phyloP scores from a whole-genome alignment of 2,797 vertebrate genomes.

The Semotilus atromaculatus region DNA sequence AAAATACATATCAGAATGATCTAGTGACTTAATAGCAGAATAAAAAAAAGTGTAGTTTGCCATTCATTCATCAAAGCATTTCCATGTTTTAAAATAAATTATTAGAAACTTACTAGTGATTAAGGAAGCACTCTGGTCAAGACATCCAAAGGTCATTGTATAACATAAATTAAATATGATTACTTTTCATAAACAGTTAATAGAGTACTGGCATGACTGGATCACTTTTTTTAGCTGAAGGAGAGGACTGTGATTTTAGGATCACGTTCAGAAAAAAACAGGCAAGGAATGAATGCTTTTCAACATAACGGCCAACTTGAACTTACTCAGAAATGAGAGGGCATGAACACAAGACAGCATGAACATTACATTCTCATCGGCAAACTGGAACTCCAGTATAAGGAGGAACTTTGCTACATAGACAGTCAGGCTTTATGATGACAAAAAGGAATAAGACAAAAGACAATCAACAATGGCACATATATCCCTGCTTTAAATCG shows the following conservation, averaged over 20 bases:
- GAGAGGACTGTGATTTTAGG: constrained; percentile 24
- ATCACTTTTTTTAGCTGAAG: background rate
- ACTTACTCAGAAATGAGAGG: background rate
- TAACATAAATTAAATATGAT: constrained; percentile 33
- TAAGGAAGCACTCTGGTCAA: constrained; percentile 36
- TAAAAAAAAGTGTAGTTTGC: constrained; percentile 16
- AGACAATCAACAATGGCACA: constrained; percentile 64
- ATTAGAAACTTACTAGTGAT: constrained; percentile 31
- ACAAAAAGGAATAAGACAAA: constrained; percentile 62
- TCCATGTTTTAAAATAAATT: constrained; percentile 45
- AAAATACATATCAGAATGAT: constrained; percentile 28
- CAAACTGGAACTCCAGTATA: constrained; percentile 58
- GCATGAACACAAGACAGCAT: constrained; percentile 15
- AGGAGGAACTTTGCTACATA: constrained; percentile 69
- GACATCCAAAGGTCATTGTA: constrained; percentile 35
- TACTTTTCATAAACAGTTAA: constrained; percentile 19
- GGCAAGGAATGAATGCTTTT: constrained; percentile 38
- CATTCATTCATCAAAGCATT: constrained; percentile 11
- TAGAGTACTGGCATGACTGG: constrained; percentile 15
- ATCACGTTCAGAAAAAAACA: constrained; percentile 27
- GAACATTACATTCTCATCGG: constrained; percentile 70
- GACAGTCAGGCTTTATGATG: constrained; percentile 60
- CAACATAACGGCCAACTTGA: background rate
- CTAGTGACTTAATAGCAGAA: constrained; percentile 10
- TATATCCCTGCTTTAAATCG: constrained; percentile 56